Evolutionary conservation across 2,888 invertebrate genomes (phyloP), one percentile per base, ranked within the genome.

Genomic region (Scaptomyza polygonia): DNA sequence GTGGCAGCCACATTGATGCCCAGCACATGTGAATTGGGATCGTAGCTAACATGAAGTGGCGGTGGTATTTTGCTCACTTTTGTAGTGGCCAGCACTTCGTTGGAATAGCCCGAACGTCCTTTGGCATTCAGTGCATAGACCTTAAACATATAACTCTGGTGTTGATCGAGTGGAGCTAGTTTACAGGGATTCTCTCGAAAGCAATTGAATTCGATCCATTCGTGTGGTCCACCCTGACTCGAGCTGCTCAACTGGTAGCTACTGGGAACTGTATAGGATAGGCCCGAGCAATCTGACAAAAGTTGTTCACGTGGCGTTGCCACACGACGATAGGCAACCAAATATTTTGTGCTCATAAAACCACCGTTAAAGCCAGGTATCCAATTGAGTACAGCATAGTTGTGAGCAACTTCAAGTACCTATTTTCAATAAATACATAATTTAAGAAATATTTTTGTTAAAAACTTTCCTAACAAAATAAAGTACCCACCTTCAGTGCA

Each of bases 301-400:
- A 93, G 91, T 63, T 93, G 93, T 58, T 94, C 94, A 3, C 93
- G 93, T 4, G 93, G 93, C 39, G 92, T 91, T 0, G 94, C 93
- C 0, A 95, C 94, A 21, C 96, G 94, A 25, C 95, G 94, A 90
- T 96, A 97, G 21, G 95, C 94, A n/a, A 97, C 95, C 84, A 96
- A 95, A 91, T 96, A 97, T 88, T 97, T 97, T 0, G 97, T 97
- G 81, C 95, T 96, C 34, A 94, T 93, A 53, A 97, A 92, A 0
- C 98, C 98, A 0, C 98, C 98, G 89, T 98, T 96, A 90, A 98
- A 98, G 0, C 97, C 97, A 0, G 96, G 95, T 79, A 96, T 95
- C 97, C 97, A 98, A 54, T 94, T 94, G n/a, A 98, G 92, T 0
- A 96, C 95, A 1, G 97, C 96, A 83, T 94, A 96, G 55, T 95